These are phyloP conservation scores for Limnothrissa miodon DNA, from an alignment of 2,113 vertebrate genomes.

Conservation along the genomic window DNA sequence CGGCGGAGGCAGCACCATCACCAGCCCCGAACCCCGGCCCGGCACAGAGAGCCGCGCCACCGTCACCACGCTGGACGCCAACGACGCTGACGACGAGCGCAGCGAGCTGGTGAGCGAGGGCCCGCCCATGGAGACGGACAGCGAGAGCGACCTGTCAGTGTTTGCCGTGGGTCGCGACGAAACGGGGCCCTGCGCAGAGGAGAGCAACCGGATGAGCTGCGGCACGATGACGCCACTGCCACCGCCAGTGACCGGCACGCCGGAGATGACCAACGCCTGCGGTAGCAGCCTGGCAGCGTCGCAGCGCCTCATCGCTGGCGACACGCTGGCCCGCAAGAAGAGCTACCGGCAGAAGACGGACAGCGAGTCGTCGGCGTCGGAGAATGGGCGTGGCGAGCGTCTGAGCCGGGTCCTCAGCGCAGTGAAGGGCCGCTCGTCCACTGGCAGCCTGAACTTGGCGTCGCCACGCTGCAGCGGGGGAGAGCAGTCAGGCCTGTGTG, in stretches of 20 bases:
- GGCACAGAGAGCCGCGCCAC: conserved; percentile 82
- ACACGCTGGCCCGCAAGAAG: conserved; percentile 87
- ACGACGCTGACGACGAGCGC: conserved; percentile 91
- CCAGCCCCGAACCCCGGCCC: conserved; percentile 85
- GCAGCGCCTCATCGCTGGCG: conserved; percentile 87
- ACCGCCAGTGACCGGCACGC: neutral
- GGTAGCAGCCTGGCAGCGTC: conserved; percentile 76
- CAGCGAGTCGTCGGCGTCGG: conserved; percentile 76
- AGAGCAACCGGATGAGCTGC: too few relatives aligned
- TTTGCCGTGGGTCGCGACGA: conserved; percentile 69
- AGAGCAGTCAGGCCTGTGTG: conserved; percentile 77
- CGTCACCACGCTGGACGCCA: conserved; percentile 65
- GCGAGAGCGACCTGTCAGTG: conserved; percentile 87
- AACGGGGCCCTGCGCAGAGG: conserved; percentile 50
- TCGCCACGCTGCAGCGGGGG: conserved; percentile 53
- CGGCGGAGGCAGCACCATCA: conserved; percentile 68
- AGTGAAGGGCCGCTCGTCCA: conserved; percentile 74
- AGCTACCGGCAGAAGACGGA: conserved; percentile 75
- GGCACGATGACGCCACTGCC: neutral
- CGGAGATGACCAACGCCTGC: conserved; percentile 27
- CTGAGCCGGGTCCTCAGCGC: conserved; percentile 67
- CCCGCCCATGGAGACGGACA: conserved; percentile 87
- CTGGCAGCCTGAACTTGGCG: conserved; percentile 72
- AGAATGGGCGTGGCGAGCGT: conserved; percentile 66
- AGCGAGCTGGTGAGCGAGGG: conserved; percentile 94